Evolutionary conservation across 2,113 vertebrate species (phyloP), one percentile per base, ranked within the genome.

Genomic region (Stigmatopora argus): DNA sequence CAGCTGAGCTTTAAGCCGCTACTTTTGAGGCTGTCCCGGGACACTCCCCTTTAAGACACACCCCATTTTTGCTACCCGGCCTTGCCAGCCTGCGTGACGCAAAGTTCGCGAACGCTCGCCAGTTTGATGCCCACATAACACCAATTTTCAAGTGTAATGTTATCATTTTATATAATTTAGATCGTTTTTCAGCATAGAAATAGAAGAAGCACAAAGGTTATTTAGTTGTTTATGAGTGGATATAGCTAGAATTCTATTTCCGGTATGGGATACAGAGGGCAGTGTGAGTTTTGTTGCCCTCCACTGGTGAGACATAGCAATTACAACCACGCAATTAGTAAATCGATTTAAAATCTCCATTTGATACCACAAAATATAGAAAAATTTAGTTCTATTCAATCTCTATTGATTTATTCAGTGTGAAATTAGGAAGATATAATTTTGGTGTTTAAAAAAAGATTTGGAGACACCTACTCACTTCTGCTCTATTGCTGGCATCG

Each of bases 11-110:
- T 34, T 34, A 65, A 67, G 65, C 77, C 62, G 80, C 80, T 70
- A 74, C 79, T 79, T 79, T 58, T 78, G 77, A 8, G 1, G 14
- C 2, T n/a, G 71, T 47, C 34, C 76, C 72, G 70, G 74, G 77
- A 75, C 74, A 77, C 85, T 81, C 86, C 81, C 81, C 69, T 76
- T 73, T 77, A 74, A 46, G 79, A 80, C 81, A 73, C 79, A 44
- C 81, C 82, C 78, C 12, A 13, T 56, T 26, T 2, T 26, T 56
- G 53, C 62, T 12, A 44, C 46, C 15, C 59, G 15, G 65, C 52
- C 65, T 26, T 58, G 57, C 73, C 66, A 62, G 67, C 62, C 71
- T 51, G 65, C 75, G n/a, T 38, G 53, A 58, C 19, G 47, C 46
- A 59, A 48, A 10, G 47, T 19, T 12, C 51, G 41, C 66, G 1